A percentile compares a stretch with the other conserved stretches of the same genome.
phyloP scores from a whole-genome alignment of 1,140 invertebrate genomes.

The Dolichoris vasculosae region DNA sequence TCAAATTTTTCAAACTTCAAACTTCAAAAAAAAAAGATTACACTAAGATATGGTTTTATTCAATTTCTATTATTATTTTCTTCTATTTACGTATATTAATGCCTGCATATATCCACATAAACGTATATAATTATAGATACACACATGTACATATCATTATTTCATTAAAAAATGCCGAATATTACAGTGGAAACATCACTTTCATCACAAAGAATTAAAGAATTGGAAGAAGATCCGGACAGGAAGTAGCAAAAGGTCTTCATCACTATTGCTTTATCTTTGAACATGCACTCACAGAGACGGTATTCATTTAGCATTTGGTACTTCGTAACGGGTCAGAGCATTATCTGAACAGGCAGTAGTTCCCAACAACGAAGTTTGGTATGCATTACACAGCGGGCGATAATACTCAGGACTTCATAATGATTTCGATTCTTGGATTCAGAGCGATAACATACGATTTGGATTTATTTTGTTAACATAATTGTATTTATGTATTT shows the following conservation, averaged over 20 bases:
- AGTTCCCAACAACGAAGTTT: slow-evolving; percentile 66
- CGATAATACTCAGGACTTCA: slow-evolving; percentile 4
- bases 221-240: too few relatives aligned
- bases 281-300: slow-evolving; percentile 57
- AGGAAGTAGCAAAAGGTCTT: not conserved
- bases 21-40: too few relatives aligned
- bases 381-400: slow-evolving; percentile 56
- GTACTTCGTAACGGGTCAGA: slow-evolving; percentile 69
- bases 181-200: not conserved
- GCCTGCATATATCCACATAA: too few relatives aligned
- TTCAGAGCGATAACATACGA: not conserved
- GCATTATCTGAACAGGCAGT: slow-evolving; percentile 72
- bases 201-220: not conserved
- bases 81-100: too few relatives aligned
- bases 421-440: not conserved
- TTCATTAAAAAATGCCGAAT: not conserved
- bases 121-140: not conserved
- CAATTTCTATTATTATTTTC: too few relatives aligned
- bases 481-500: not conserved
- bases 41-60: too few relatives aligned
- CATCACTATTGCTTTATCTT: not conserved
- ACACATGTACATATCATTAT: not conserved
- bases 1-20: too few relatives aligned
- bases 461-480: not conserved
- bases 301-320: slow-evolving; percentile 68